Evolutionary conservation across 2,797 vertebrate genomes (phyloP).

Genomic region (Psittacula echo): DNA sequence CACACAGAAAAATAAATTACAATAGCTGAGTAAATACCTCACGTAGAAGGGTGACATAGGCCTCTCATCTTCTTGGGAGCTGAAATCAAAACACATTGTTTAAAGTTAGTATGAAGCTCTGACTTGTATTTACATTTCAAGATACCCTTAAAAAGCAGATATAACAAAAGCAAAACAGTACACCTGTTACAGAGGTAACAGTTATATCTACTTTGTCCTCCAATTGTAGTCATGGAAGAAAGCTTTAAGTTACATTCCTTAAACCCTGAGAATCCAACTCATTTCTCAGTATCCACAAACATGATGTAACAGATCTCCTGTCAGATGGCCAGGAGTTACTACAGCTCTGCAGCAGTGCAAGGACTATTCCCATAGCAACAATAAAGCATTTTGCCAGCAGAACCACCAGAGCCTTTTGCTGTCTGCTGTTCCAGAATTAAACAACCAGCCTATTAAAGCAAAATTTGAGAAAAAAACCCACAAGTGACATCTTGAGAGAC

Average conservation of each 20-base stretch:
- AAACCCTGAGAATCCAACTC: slow-evolving; percentile 6
- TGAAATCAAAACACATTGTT: slow-evolving; percentile 76
- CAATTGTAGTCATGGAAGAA: not conserved
- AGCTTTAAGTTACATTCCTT: not conserved
- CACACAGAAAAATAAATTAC: not conserved
- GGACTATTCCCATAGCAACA: slow-evolving; percentile 41
- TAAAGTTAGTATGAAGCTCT: slow-evolving; percentile 54
- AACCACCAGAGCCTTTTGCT: not conserved
- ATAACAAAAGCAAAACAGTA: not conserved
- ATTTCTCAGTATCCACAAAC: not conserved
- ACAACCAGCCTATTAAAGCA: not conserved
- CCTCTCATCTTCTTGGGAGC: slow-evolving; percentile 89
- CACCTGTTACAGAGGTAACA: not conserved
- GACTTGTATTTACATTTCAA: slow-evolving; percentile 8
- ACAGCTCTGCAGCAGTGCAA: not conserved
- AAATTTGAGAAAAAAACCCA: not conserved
- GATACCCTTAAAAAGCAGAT: not conserved
- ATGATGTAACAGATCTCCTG: not conserved
- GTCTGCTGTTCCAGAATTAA: not conserved
- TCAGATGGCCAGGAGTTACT: not conserved
- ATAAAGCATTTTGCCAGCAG: not conserved
- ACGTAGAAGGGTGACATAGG: slow-evolving; percentile 93
- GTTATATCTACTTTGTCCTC: not conserved
- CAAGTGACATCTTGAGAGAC: not conserved
- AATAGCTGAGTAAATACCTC: slow-evolving; percentile 81